phyloP scores from a whole-genome alignment of 2,888 invertebrate species.

The Oscheius sp. region DNA sequence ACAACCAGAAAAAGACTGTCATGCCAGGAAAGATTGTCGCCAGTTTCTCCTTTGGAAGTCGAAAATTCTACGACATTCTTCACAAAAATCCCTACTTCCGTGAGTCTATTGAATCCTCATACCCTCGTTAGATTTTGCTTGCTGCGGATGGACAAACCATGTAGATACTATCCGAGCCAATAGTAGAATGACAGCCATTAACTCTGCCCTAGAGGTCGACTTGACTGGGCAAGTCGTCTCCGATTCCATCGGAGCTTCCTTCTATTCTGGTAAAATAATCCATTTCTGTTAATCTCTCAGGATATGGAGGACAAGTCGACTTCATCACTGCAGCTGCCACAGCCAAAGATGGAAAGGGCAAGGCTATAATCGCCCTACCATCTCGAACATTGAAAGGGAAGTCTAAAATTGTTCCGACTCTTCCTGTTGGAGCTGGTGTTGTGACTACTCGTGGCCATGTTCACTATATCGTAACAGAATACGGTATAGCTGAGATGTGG shows the following conservation, averaged over 20 bases:
- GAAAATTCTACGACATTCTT: slow-evolving; percentile 87
- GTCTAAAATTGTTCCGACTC: slow-evolving; percentile 84
- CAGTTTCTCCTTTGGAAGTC: slow-evolving; percentile 88
- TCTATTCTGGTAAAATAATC: slow-evolving; percentile 76
- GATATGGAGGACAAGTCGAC: slow-evolving; percentile 92
- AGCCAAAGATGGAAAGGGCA: slow-evolving; percentile 84
- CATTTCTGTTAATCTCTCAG: slow-evolving; percentile 71
- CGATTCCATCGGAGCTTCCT: slow-evolving; percentile 86
- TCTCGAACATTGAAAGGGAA: slow-evolving; percentile 83
- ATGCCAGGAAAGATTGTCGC: slow-evolving; percentile 51
- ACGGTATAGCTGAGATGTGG: slow-evolving; percentile 88
- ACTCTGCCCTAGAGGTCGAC: slow-evolving; percentile 93
- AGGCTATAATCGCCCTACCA: slow-evolving; percentile 85
- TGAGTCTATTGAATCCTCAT: slow-evolving; percentile 30
- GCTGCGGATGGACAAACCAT: slow-evolving; percentile 45
- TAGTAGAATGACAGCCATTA: slow-evolving; percentile 86
- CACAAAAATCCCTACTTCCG: slow-evolving; percentile 85
- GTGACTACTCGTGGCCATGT: slow-evolving; percentile 90
- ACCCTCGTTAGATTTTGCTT: slow-evolving; percentile 42
- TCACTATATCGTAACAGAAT: slow-evolving; percentile 91
- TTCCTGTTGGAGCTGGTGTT: slow-evolving; percentile 83
- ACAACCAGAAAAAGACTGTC: slow-evolving; percentile 81
- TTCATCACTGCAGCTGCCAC: slow-evolving; percentile 90
- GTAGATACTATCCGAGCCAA: slow-evolving; percentile 27
- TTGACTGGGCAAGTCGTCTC: slow-evolving; percentile 90